These are phyloP conservation scores for Pygoscelis adeliae DNA, from an alignment of 2,113 vertebrate genomes.

Conservation along the genomic window DNA sequence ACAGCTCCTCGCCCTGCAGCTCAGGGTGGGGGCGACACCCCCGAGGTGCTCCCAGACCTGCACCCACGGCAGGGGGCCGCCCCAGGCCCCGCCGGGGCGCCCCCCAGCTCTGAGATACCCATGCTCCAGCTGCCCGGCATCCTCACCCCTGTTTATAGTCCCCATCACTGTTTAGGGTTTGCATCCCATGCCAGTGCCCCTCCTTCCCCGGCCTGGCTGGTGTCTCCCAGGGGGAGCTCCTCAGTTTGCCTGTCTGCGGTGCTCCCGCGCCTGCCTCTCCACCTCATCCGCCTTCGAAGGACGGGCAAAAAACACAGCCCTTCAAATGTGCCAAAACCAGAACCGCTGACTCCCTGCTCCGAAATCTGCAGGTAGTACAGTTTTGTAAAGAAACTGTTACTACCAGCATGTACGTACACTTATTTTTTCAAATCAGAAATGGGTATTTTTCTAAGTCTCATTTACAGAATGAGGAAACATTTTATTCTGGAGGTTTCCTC, in stretches of 20 bases:
- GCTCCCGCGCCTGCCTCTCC: background rate
- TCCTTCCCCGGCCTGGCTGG: background rate
- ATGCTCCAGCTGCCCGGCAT: background rate
- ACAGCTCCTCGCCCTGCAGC: background rate
- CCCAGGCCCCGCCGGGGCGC: too few relatives aligned
- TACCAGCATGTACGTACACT: fast-evolving
- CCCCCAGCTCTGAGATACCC: background rate
- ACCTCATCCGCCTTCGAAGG: fast-evolving
- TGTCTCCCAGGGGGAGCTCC: fast-evolving
- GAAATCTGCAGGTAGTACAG: background rate
- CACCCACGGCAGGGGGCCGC: background rate
- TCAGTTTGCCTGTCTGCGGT: background rate
- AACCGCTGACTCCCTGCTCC: background rate
- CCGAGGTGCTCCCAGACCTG: too few relatives aligned
- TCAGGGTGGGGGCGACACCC: background rate
- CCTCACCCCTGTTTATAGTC: fast-evolving
- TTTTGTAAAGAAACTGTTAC: background rate
- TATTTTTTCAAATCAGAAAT: background rate
- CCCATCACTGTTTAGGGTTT: background rate
- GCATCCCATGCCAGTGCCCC: background rate
- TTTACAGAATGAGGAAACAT: background rate
- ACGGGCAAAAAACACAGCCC: background rate
- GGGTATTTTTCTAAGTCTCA: background rate
- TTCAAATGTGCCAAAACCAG: background rate
- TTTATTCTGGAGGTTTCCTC: background rate